Conservation (phyloP, 2,113 vertebrate genomes). For the Xenus cinereus region DNA sequence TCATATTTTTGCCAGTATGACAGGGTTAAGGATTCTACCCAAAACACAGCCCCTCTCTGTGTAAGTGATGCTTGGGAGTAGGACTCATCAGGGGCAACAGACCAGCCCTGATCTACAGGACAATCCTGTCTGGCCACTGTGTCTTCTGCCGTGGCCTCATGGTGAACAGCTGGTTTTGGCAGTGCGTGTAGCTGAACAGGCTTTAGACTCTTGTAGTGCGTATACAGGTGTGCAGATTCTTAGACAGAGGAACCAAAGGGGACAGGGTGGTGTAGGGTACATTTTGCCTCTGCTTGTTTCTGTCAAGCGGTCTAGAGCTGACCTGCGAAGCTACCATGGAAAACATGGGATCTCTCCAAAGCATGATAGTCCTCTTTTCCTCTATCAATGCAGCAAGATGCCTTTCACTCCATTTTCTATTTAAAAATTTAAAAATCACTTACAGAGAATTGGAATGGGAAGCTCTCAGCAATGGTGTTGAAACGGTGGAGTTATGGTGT, state of each 20-base stretch:
- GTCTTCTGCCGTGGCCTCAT: neutral
- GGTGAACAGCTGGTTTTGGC: neutral
- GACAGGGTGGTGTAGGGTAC: neutral
- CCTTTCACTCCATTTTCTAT: neutral
- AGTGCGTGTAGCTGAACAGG: neutral
- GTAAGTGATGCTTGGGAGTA: neutral
- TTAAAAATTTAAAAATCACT: conserved; percentile 42
- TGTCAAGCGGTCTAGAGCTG: neutral
- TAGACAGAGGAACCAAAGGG: neutral
- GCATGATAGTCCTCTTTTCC: neutral
- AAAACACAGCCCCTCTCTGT: neutral
- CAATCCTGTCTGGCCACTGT: neutral
- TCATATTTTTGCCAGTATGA: neutral
- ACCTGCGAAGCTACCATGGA: neutral
- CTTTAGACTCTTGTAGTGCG: neutral
- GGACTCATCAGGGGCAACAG: neutral
- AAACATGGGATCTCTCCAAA: neutral
- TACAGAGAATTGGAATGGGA: conserved; percentile 94
- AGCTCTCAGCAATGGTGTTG: conserved; percentile 84
- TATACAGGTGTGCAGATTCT: neutral
- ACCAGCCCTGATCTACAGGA: neutral
- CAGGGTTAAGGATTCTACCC: neutral
- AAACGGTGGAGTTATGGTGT: conserved; percentile 81
- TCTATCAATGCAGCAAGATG: neutral
- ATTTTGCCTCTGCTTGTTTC: neutral